Conservation (phyloP, 1,140 invertebrate genomes). For the Solen grandis region DNA sequence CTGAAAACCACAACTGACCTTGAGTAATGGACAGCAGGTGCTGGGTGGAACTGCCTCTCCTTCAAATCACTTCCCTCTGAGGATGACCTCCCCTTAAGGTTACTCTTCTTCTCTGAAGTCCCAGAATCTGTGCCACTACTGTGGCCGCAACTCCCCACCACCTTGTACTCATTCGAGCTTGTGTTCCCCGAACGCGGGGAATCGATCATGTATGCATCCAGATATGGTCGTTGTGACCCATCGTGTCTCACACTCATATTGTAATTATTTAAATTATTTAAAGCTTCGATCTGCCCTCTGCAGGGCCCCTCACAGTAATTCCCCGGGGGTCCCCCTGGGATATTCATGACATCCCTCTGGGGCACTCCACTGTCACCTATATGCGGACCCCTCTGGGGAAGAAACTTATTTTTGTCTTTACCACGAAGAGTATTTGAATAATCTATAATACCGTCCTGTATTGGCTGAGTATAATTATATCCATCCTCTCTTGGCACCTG, state of each 20-base stretch:
- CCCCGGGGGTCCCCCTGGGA: slow-evolving; percentile 47
- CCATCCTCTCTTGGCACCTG: slow-evolving; percentile 41
- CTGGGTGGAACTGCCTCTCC: slow-evolving; percentile 16
- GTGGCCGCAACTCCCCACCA: slow-evolving; percentile 27
- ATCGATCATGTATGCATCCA: slow-evolving; percentile 46
- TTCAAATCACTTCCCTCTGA: slow-evolving; percentile 37
- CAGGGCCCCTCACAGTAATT: slow-evolving; percentile 51
- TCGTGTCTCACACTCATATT: slow-evolving; percentile 30
- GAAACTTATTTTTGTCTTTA: not conserved
- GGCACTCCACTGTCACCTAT: not conserved
- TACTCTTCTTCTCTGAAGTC: slow-evolving; percentile 13
- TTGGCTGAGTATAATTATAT: slow-evolving; percentile 48
- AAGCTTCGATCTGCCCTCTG: slow-evolving; percentile 10
- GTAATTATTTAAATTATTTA: slow-evolving; percentile 26
- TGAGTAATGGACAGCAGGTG: not conserved
- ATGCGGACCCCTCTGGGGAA: not conserved
- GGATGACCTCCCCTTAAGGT: slow-evolving; percentile 13
- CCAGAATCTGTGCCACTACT: slow-evolving; percentile 28
- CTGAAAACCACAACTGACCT: too few relatives aligned
- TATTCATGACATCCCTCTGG: slow-evolving; percentile 26
- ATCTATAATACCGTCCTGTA: slow-evolving; percentile 45
- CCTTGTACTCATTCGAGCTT: not conserved
- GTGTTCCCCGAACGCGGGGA: slow-evolving; percentile 13
- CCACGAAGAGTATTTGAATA: slow-evolving; percentile 2
- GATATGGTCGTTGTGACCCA: slow-evolving; percentile 18